phyloP scores from a whole-genome alignment of 1,140 invertebrate species.

The Pogonomyrmex barbatus region DNA sequence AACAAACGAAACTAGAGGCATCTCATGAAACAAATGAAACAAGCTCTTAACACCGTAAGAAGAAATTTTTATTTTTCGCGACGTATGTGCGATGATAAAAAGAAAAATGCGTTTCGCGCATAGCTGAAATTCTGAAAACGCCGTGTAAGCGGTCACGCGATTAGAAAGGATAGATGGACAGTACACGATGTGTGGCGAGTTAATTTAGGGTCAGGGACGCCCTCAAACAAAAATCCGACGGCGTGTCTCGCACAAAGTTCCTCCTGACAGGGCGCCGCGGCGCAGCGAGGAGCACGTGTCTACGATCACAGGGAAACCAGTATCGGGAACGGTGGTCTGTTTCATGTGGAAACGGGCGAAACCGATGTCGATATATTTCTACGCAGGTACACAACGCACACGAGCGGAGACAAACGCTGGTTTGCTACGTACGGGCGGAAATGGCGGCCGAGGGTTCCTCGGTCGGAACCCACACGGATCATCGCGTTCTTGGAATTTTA shows the following conservation, averaged over 20 bases:
- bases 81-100: background rate
- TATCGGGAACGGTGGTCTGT: constrained; percentile 63
- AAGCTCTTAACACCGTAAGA: constrained; percentile 1
- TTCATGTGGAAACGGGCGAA: constrained; percentile 69
- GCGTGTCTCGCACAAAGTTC: constrained; percentile 29
- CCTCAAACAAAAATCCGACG: constrained; percentile 50
- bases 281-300: background rate
- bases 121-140: constrained; percentile 23
- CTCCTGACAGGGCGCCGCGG: constrained; percentile 6
- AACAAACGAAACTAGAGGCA: background rate
- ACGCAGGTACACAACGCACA: background rate
- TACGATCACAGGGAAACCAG: constrained; percentile 63
- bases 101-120: background rate
- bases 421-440: background rate
- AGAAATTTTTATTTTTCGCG: background rate
- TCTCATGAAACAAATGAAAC: background rate
- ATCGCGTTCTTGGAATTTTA: constrained; percentile 70
- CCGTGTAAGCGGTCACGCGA: background rate
- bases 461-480: background rate
- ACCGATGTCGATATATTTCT: constrained; percentile 46
- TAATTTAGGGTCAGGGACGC: constrained; percentile 38
- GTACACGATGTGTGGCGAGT: constrained; percentile 49
- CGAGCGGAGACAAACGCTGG: background rate
- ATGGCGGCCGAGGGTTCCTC: background rate
- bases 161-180: background rate